These are phyloP conservation scores for Stratiomys singularior DNA, from an alignment of 2,888 invertebrate species.

Conservation along the genomic window DNA sequence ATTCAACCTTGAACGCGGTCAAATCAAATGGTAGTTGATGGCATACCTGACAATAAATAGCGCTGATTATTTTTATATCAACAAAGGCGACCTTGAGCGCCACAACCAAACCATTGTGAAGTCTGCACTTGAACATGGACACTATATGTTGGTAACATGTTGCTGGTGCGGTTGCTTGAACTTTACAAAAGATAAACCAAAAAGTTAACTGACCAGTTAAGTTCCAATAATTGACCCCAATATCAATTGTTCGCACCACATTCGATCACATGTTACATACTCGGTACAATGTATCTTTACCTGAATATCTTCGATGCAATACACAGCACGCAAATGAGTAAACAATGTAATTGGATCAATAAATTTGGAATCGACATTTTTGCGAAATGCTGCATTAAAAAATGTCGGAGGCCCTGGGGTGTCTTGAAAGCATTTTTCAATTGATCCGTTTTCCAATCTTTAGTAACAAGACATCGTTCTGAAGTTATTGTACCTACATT, in stretches of 20 bases:
- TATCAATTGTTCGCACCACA: not conserved
- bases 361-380: not conserved
- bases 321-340: not conserved
- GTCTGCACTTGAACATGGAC: not conserved
- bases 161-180: not conserved
- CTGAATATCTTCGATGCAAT: not conserved
- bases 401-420: not conserved
- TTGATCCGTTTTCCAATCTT: not conserved
- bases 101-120: not conserved
- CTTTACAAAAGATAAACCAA: not conserved
- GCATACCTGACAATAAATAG: not conserved
- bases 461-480: no score
- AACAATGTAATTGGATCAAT: constrained; percentile 4
- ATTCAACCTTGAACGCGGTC: not conserved
- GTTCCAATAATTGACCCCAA: constrained; percentile 12
- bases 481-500: no score
- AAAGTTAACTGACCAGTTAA: constrained; percentile 6
- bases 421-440: not conserved
- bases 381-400: not conserved
- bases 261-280: not conserved
- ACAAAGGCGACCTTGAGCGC: not conserved
- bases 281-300: not conserved
- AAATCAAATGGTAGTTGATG: not conserved
- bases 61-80: not conserved
- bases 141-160: not conserved